A percentile compares a stretch with the other conserved stretches of the same genome.
phyloP scores from a whole-genome alignment of 1,140 invertebrate genomes.

The Bombus affinis region DNA sequence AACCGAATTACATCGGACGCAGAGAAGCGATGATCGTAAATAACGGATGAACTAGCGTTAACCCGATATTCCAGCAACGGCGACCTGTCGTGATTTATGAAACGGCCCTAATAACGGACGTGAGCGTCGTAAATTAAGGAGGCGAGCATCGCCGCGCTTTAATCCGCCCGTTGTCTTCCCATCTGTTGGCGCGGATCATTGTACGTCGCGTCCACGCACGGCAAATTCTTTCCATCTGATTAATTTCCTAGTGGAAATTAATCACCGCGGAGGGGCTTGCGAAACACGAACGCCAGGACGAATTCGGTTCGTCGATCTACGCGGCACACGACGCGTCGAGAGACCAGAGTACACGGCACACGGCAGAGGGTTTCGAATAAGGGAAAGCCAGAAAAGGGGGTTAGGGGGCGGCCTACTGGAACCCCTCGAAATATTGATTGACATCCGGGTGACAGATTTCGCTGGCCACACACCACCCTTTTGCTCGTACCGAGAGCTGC shows the following conservation, averaged over 20 bases:
- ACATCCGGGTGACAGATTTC: slow-evolving; percentile 81
- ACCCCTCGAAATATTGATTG: slow-evolving; percentile 81
- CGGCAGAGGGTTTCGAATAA: slow-evolving; percentile 15
- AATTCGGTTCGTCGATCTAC: slow-evolving; percentile 32
- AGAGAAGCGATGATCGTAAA: not conserved
- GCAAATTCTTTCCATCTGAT: slow-evolving; percentile 65
- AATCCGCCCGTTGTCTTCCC: slow-evolving; percentile 60
- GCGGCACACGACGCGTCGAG: not conserved
- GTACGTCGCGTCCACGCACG: slow-evolving; percentile 40
- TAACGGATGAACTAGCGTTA: slow-evolving; percentile 33
- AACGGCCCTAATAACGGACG: slow-evolving; percentile 32
- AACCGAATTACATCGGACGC: not conserved
- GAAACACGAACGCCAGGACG: not conserved
- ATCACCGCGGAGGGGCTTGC: slow-evolving; percentile 41
- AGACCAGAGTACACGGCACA: not conserved
- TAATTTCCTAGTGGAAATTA: slow-evolving; percentile 69
- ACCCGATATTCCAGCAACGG: slow-evolving; percentile 24
- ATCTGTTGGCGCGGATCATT: slow-evolving; percentile 57
- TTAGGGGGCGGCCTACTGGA: slow-evolving; percentile 55
- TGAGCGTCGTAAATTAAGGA: slow-evolving; percentile 37
- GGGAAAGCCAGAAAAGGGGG: slow-evolving; percentile 43
- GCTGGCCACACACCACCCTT: slow-evolving; percentile 75
- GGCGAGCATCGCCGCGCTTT: slow-evolving; percentile 41
- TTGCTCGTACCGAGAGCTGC: slow-evolving; percentile 60
- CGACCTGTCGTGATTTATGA: slow-evolving; percentile 46